Conservation (phyloP, 2,113 vertebrate genomes). For the Anarhynchus alexandrinus region DNA sequence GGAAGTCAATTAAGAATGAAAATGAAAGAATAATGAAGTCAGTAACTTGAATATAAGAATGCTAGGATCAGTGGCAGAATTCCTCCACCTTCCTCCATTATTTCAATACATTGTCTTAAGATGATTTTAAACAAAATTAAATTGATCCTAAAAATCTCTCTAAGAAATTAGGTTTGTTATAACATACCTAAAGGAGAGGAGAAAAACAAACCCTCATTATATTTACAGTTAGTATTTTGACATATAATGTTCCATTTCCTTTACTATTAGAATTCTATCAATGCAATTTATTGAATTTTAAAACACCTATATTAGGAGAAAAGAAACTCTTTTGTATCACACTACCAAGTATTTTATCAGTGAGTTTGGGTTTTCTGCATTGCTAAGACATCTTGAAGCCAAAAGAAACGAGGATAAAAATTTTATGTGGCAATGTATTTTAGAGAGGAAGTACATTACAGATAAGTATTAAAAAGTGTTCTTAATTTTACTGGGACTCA, state of each 20-base stretch:
- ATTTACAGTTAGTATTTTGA: neutral
- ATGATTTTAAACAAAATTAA: conserved; percentile 18
- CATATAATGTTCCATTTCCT: neutral
- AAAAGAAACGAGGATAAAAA: neutral
- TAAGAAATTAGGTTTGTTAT: neutral
- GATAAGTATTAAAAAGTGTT: neutral
- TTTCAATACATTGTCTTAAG: conserved; percentile 8
- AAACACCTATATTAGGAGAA: neutral
- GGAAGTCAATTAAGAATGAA: conserved; percentile 1
- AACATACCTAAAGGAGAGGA: neutral
- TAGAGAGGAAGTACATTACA: neutral
- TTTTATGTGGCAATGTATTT: neutral
- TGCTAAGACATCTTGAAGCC: neutral
- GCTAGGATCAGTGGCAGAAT: neutral
- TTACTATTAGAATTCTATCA: neutral
- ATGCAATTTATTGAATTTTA: neutral
- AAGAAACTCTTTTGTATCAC: neutral
- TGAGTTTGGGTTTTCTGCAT: neutral
- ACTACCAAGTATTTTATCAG: neutral
- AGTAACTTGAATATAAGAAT: neutral
- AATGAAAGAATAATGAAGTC: conserved; percentile 1
- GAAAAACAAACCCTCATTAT: neutral
- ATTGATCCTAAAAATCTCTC: neutral
- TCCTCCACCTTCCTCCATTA: neutral
- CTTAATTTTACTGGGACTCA: neutral